Evolutionary conservation across 2,888 invertebrate species (phyloP), one percentile per base, ranked within the genome.

Genomic region (Torymus aiolomorphi): DNA sequence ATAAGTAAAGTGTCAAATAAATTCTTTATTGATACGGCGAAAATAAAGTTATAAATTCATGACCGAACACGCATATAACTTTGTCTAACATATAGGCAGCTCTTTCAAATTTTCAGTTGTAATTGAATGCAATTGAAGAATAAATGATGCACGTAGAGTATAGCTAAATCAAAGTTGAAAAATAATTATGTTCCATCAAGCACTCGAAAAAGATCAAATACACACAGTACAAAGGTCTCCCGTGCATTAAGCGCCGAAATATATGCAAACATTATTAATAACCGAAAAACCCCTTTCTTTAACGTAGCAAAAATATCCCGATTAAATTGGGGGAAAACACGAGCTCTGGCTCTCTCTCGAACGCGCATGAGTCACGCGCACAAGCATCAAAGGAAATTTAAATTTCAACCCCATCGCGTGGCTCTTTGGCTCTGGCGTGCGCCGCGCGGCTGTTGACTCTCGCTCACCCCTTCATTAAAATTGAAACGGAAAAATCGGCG

Each of bases 361-460:
- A 61, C 59, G 31, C 18, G 62, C 31, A n/a, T 2, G 52, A 10
- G 67, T 31, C 31, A 42, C 13, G 18, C 5, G n/a, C 11, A 42
- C 49, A 20, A 8, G 61, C 72, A 63, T 78, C 78, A 78, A 78
- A 78, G 78, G 67, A 69, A 67, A 78, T 73, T 67, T 54, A 73
- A 78, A 67, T 20, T 56, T 49, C 73, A 31, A 16, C 72, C 65
- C 71, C n/a, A 63, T 12, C 51, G n/a, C 66, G 42, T 8, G 10
- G 57, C 11, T 18, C 20, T 42, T 42, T 42, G 42, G 42, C 42
- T 42, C 42, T 42, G 8, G 42, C 42, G 42, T 42, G 42, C 42
- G 16, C 61, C 52, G 13, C 16, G 49, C 10, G 12, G 24, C 2
- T 78, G 67, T 74, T 74, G 78, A 78, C 69, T 63, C 74, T 73